A percentile compares a stretch with the other conserved stretches of the same genome.
Evolutionary conservation across 2,888 invertebrate genomes (phyloP).

Genomic region (Drosophila kanekoi): DNA sequence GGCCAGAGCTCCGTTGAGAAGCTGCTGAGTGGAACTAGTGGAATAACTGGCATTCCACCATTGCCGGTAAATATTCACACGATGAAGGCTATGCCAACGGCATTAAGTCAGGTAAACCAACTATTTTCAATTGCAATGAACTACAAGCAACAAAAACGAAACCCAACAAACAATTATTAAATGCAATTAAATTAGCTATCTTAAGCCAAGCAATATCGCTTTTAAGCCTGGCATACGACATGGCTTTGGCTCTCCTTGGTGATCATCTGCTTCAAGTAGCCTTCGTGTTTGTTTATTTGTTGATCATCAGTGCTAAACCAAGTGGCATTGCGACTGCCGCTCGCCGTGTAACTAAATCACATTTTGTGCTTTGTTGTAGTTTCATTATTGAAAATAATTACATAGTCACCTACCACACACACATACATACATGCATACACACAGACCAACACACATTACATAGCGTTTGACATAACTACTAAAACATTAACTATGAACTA

Average conservation of each 20-base stretch:
- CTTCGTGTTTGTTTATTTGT: constrained; percentile 44
- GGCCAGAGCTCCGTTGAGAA: constrained; percentile 85
- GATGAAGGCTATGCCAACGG: constrained; percentile 85
- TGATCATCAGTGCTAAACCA: constrained; percentile 40
- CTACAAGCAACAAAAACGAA: constrained; percentile 57
- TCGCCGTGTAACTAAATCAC: constrained; percentile 54
- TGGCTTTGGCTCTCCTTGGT: constrained; percentile 46
- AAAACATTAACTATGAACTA: neutral
- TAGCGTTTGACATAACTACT: neutral
- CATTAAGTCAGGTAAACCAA: constrained; percentile 85
- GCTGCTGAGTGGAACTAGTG: constrained; percentile 86
- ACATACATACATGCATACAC: constrained; percentile 10
- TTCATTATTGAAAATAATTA: constrained; percentile 82
- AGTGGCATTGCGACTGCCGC: constrained; percentile 25
- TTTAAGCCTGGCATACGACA: constrained; percentile 47
- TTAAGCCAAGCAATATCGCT: constrained; percentile 36
- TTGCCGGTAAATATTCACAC: constrained; percentile 85
- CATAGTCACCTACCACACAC: constrained; percentile 16
- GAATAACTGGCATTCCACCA: constrained; percentile 84
- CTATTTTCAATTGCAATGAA: constrained; percentile 82
- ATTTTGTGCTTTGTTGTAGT: constrained; percentile 76
- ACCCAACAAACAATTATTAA: constrained; percentile 32
- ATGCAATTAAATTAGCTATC: constrained; percentile 44
- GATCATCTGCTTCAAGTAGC: constrained; percentile 53
- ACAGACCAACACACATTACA: constrained; percentile 3